Percentiles rank a stretch among this genome's conserved stretches.
Evolutionary conservation across 2,113 vertebrate species (phyloP).

Genomic region (Chlamydotis undulata): DNA sequence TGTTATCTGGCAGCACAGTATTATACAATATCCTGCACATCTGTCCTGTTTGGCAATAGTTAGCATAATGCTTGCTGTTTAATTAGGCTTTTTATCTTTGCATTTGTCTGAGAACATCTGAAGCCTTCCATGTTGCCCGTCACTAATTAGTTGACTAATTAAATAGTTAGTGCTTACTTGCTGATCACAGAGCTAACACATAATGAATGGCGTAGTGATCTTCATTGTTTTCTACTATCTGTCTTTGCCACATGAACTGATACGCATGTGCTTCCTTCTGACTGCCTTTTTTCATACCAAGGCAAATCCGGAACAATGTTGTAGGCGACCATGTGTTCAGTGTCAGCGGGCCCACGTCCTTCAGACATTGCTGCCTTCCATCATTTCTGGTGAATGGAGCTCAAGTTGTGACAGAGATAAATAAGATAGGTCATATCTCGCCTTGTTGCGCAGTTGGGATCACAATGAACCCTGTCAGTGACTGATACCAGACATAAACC

Average conservation of each 20-base stretch:
- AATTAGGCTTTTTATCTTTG: constrained; percentile 87
- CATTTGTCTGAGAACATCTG: constrained; percentile 83
- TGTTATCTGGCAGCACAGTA: constrained; percentile 19
- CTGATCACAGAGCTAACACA: constrained; percentile 77
- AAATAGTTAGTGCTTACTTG: constrained; percentile 89
- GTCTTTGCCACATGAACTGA: constrained; percentile 63
- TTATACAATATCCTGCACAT: constrained; percentile 72
- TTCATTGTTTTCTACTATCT: constrained; percentile 49
- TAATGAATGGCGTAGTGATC: constrained; percentile 73
- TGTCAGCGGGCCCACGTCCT: constrained; percentile 70
- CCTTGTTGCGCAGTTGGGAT: constrained; percentile 51
- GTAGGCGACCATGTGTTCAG: constrained; percentile 71
- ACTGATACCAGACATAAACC: constrained; percentile 19
- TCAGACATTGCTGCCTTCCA: constrained; percentile 69
- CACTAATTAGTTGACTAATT: constrained; percentile 94
- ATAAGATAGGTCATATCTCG: constrained; percentile 67
- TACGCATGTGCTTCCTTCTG: constrained; percentile 36
- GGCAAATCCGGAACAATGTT: constrained; percentile 57
- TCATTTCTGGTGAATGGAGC: constrained; percentile 47
- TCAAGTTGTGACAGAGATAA: constrained; percentile 74
- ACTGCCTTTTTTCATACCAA: constrained; percentile 60
- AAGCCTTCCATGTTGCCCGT: constrained; percentile 84
- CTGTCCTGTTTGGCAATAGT: constrained; percentile 81
- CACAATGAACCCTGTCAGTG: constrained; percentile 67
- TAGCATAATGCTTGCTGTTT: constrained; percentile 75